phyloP scores from a whole-genome alignment of 2,888 invertebrate genomes.

The Quadroppia sp. region DNA sequence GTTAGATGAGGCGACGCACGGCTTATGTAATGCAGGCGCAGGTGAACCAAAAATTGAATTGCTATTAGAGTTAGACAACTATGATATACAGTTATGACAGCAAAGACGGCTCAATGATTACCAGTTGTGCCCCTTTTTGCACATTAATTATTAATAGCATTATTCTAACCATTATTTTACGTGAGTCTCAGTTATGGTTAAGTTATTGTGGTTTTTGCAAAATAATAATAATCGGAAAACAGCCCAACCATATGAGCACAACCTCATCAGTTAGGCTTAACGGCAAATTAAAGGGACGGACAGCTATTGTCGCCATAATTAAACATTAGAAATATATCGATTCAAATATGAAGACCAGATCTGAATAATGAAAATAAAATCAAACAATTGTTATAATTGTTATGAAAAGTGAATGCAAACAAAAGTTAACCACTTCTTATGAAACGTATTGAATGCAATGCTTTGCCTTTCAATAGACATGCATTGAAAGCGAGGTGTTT shows the following conservation, averaged over 20 bases:
- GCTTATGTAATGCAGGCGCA: slow-evolving; percentile 30
- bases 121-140: slow-evolving; percentile 17
- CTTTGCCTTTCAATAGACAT: not conserved
- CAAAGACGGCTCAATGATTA: slow-evolving; percentile 20
- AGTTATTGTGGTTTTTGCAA: slow-evolving; percentile 10
- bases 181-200: not conserved
- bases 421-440: not conserved
- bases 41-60: slow-evolving; percentile 33
- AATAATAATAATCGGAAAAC: too few species aligned
- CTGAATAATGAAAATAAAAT: slow-evolving; percentile 15
- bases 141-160: slow-evolving; percentile 34
- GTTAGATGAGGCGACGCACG: not conserved
- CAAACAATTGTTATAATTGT: not conserved
- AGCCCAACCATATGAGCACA: not conserved
- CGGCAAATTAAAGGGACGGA: slow-evolving; percentile 24
- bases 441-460: not conserved
- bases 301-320: slow-evolving; percentile 23
- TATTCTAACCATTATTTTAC: slow-evolving; percentile 7
- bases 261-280: not conserved
- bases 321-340: slow-evolving; percentile 12
- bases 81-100: slow-evolving; percentile 33
- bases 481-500: slow-evolving; percentile 25
- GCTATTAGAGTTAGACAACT: slow-evolving; percentile 21
- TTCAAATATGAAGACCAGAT: not conserved
- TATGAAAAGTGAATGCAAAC: not conserved